Base-by-base conservation (phyloP, 2,797 vertebrate genomes). In the Anguilla obscura region DNA sequence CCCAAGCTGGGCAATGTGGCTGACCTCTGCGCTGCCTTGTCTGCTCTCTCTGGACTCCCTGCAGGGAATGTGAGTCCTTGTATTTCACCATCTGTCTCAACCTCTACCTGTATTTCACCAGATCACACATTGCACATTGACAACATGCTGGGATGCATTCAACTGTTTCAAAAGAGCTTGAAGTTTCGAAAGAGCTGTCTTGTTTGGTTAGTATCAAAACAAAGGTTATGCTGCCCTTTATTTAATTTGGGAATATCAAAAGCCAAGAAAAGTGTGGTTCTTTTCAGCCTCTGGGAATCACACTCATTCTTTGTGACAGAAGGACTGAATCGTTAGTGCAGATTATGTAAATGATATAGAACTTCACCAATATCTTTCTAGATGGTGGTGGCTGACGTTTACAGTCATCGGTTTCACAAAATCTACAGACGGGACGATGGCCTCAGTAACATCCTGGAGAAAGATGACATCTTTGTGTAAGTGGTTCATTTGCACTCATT, bases 331-430 rank as follows among this genome's bases (percentile, higher is more conserved):
- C 30, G 16, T n/a, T 6, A 45, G 40, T 80, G 36, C 27, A 76
- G 2, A 45, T 40, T 5, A 10, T 45, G 21, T 82, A 50, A 24
- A 82, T 6, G 8, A 27, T 82, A 82, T 50, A 50, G 21, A 50
- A 48, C 16, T 21, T 45, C n/a, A 45, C 36, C 40, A 88, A 14
- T 88, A 90, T 88, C 33, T 89, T 84, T 93, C 84, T 93, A 99
- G 98, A 99, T 99, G 98, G 96, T 99, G 95, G 98, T 99, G 92
- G 96, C 98, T 56, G 98, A 99, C 48, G 97, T 99, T 91, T 99
- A 99, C 95, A 99, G 98, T 96, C 98, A 99, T 91, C 96, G 98
- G 86, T 99, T 99, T 94, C 98, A 99, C 93, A 99, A 99, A 95
- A 97, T 99, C 88, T 99, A 98, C 93, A 96, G 97, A 93, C 96